phyloP scores from a whole-genome alignment of 2,888 invertebrate species.

The Chalcosyrphus nemorum region DNA sequence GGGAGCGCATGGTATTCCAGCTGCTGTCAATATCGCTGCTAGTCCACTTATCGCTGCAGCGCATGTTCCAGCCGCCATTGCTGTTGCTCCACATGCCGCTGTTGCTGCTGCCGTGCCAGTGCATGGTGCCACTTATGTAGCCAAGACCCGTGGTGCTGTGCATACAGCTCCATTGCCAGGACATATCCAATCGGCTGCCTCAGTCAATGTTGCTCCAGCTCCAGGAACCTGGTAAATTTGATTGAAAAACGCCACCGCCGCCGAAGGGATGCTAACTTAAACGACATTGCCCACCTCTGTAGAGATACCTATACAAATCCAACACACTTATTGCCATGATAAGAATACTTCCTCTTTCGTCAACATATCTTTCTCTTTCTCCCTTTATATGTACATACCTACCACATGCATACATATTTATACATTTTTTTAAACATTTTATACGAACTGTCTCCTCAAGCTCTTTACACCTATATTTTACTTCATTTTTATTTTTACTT shows the following conservation, averaged over 20 bases:
- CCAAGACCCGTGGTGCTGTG: constrained; percentile 82
- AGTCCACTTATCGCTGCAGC: constrained; percentile 45
- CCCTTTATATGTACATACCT: constrained; percentile 14
- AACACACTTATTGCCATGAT: constrained; percentile 41
- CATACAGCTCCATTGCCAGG: constrained; percentile 83
- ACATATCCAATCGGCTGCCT: constrained; percentile 78
- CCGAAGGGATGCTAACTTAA: neutral
- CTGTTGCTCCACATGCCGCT: constrained; percentile 63
- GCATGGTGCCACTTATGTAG: constrained; percentile 76
- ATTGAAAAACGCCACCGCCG: too few species aligned
- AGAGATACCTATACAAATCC: constrained; percentile 26
- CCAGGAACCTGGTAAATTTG: constrained; percentile 80
- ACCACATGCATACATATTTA: constrained; percentile 53
- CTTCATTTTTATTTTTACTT: constrained; percentile 8
- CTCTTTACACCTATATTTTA: constrained; percentile 27
- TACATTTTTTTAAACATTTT: constrained; percentile 10
- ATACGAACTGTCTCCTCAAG: constrained; percentile 20
- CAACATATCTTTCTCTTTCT: constrained; percentile 33
- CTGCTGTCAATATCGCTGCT: constrained; percentile 38
- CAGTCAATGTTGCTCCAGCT: constrained; percentile 82
- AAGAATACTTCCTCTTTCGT: constrained; percentile 56
- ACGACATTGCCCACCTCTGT: constrained; percentile 57
- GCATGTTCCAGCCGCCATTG: constrained; percentile 62
- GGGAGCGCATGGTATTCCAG: constrained; percentile 64
- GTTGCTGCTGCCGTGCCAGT: constrained; percentile 62